These are phyloP conservation scores for Eucera pruinosa DNA, from an alignment of 2,888 invertebrate genomes.

Conservation along the genomic window DNA sequence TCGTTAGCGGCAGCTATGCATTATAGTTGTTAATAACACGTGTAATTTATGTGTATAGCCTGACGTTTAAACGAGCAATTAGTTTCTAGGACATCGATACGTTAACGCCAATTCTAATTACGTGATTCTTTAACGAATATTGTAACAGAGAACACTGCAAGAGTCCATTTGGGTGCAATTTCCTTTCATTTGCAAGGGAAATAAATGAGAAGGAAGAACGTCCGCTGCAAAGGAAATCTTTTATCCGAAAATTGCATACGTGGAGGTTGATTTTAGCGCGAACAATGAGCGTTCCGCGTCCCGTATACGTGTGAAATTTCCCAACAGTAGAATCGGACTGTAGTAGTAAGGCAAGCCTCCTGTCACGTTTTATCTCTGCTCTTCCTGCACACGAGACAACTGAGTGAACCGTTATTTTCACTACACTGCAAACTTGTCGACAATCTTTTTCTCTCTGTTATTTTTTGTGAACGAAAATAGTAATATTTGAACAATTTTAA, in stretches of 20 bases:
- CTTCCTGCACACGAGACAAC: not conserved
- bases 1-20: not conserved
- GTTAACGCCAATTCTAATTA: not conserved
- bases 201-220: not conserved
- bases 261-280: not conserved
- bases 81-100: not conserved
- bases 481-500: conserved; percentile 8
- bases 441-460: no score
- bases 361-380: conserved; percentile 9
- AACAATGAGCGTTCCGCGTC: not conserved
- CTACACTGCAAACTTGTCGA: conserved; percentile 7
- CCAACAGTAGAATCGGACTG: conserved; percentile 29
- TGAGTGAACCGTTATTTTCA: conserved; percentile 29
- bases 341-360: not conserved
- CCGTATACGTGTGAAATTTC: not conserved
- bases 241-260: not conserved
- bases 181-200: no score
- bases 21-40: not conserved
- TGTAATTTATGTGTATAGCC: not conserved
- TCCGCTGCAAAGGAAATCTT: not conserved
- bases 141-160: not conserved
- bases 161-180: not conserved
- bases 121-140: not conserved
- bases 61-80: not conserved
- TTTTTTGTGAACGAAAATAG: not conserved